Evolutionary conservation across 2,113 vertebrate genomes (phyloP).

Genomic region (Serinus canaria): DNA sequence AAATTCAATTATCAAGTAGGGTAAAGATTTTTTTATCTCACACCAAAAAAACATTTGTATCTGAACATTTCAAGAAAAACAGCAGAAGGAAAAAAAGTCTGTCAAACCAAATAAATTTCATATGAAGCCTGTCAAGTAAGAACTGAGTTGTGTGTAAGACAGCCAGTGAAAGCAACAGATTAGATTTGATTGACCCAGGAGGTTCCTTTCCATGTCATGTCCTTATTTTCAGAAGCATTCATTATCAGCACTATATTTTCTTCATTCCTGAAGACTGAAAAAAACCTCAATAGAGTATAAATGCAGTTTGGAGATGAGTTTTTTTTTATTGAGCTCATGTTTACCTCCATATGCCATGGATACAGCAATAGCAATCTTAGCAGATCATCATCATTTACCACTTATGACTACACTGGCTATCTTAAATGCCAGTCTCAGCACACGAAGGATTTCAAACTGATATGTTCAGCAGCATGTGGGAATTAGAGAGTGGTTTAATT

Average conservation of each 20-base stretch:
- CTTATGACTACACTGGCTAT: not conserved
- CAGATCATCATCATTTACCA: not conserved
- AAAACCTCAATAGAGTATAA: not conserved
- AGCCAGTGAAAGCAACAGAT: not conserved
- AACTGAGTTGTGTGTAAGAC: not conserved
- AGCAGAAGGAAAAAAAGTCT: not conserved
- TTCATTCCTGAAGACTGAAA: not conserved
- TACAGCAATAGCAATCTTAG: not conserved
- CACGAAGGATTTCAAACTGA: not conserved
- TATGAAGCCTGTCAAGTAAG: not conserved
- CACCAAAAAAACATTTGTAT: not conserved
- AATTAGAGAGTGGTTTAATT: not conserved
- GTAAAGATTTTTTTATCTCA: not conserved
- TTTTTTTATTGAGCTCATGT: not conserved
- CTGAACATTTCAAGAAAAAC: not conserved
- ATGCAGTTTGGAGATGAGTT: not conserved
- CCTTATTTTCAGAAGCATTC: not conserved
- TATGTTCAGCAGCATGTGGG: not conserved
- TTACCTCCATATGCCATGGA: not conserved
- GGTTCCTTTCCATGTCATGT: not conserved
- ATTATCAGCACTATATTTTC: not conserved
- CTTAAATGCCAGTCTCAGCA: not conserved
- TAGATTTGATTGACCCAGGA: not conserved
- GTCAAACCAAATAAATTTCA: not conserved
- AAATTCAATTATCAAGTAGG: not conserved